Evolutionary conservation across 2,888 invertebrate genomes (phyloP).

Genomic region (Zeuzera pyrina): DNA sequence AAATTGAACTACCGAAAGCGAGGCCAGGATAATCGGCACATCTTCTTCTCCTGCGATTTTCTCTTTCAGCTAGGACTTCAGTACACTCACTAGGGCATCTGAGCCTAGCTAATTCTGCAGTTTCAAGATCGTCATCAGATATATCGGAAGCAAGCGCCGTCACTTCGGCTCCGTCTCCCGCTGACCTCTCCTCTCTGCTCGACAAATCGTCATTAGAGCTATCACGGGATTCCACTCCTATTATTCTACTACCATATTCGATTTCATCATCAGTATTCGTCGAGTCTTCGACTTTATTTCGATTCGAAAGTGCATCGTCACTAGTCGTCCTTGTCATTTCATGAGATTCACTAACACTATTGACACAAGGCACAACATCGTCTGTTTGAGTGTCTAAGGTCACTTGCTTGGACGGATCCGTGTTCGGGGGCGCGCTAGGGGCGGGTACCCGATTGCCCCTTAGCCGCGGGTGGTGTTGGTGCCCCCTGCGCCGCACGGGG

Average conservation of each 20-base stretch:
- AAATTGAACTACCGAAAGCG: slow-evolving; percentile 92
- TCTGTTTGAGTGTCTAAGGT: slow-evolving; percentile 58
- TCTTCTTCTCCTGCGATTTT: slow-evolving; percentile 81
- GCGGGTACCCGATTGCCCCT: slow-evolving; percentile 73
- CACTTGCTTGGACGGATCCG: slow-evolving; percentile 62
- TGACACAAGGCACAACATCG: slow-evolving; percentile 70
- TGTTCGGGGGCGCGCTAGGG: slow-evolving; percentile 40
- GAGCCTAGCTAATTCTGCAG: slow-evolving; percentile 85
- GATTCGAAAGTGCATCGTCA: slow-evolving; percentile 72
- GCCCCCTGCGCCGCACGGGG: slow-evolving; percentile 78
- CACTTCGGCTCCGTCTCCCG: slow-evolving; percentile 62
- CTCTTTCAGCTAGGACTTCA: slow-evolving; percentile 89
- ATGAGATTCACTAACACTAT: slow-evolving; percentile 72
- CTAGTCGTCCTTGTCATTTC: slow-evolving; percentile 69
- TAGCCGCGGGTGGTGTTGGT: slow-evolving; percentile 83
- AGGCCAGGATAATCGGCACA: slow-evolving; percentile 95
- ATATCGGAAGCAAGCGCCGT: slow-evolving; percentile 40
- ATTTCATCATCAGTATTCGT: slow-evolving; percentile 54
- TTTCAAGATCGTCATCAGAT: slow-evolving; percentile 82
- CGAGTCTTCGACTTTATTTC: slow-evolving; percentile 46
- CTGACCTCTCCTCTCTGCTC: slow-evolving; percentile 54
- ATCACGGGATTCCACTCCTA: slow-evolving; percentile 41
- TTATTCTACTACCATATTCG: slow-evolving; percentile 46
- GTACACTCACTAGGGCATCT: slow-evolving; percentile 92
- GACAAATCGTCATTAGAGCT: slow-evolving; percentile 62